phyloP scores from a whole-genome alignment of 2,113 vertebrate genomes.

The Camelus dromedarius region DNA sequence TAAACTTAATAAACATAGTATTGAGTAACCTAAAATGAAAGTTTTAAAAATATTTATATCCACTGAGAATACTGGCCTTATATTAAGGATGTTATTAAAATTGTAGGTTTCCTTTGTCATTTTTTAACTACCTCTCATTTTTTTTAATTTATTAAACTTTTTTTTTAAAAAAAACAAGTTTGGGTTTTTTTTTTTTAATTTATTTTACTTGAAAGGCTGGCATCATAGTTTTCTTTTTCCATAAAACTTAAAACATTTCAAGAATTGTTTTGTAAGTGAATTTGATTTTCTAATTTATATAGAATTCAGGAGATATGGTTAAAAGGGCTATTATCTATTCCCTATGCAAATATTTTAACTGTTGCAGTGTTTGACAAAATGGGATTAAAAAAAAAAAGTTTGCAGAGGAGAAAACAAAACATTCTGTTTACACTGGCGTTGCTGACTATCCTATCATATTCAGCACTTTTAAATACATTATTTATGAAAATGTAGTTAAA shows the following conservation, averaged over 20 bases:
- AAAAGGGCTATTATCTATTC: conserved; percentile 93
- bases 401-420: conserved; percentile 86
- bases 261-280: conserved; percentile 87
- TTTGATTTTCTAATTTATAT: conserved; percentile 92
- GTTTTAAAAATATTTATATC: conserved; percentile 86
- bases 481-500: conserved; percentile 91
- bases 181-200: conserved; percentile 87
- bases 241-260: conserved; percentile 86
- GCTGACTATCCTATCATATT: conserved; percentile 91
- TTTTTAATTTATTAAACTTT: conserved; percentile 90
- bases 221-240: conserved; percentile 85
- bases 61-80: conserved; percentile 83
- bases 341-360: conserved; percentile 94
- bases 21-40: conserved; percentile 80
- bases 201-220: conserved; percentile 89
- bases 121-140: conserved; percentile 91
- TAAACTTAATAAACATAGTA: conserved; percentile 76
- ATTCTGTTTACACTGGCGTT: conserved; percentile 91
- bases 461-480: conserved; percentile 93
- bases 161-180: conserved; percentile 82
- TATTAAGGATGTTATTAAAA: conserved; percentile 84
- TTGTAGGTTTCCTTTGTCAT: conserved; percentile 84
- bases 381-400: conserved; percentile 85
- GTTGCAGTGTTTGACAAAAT: conserved; percentile 91
- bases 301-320: conserved; percentile 91